Evolutionary conservation across 2,797 vertebrate species (phyloP).

Genomic region (Varecia variegata): DNA sequence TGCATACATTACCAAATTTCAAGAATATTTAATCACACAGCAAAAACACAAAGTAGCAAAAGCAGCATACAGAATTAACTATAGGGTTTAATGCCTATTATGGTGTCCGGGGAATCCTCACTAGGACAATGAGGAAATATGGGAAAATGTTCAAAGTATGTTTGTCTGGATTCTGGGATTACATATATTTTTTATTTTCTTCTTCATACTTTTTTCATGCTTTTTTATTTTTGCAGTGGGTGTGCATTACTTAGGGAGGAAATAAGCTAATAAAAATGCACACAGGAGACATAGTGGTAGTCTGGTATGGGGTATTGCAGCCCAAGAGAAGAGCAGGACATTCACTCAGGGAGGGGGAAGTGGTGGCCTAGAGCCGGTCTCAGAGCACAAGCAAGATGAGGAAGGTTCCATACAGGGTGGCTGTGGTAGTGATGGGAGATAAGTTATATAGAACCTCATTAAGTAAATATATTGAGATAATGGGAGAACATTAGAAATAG

Average conservation of each 20-base stretch:
- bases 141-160: background rate
- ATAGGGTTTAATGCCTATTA: background rate
- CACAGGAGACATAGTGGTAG: background rate
- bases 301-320: background rate
- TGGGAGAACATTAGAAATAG: background rate
- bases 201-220: background rate
- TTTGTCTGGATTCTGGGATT: background rate
- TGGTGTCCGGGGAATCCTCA: background rate
- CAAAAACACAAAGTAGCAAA: background rate
- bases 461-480: background rate
- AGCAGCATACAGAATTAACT: background rate
- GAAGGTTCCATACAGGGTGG: background rate
- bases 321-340: background rate
- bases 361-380: background rate
- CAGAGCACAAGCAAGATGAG: background rate
- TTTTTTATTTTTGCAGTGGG: background rate
- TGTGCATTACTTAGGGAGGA: background rate
- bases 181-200: background rate
- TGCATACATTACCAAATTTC: background rate
- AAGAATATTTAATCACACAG: background rate
- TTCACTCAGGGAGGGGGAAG: background rate
- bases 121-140: background rate
- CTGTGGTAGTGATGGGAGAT: background rate
- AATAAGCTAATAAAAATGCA: background rate
- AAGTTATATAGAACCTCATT: background rate